phyloP scores from a whole-genome alignment of 2,797 vertebrate species.

The Microctenopoma lineatum region DNA sequence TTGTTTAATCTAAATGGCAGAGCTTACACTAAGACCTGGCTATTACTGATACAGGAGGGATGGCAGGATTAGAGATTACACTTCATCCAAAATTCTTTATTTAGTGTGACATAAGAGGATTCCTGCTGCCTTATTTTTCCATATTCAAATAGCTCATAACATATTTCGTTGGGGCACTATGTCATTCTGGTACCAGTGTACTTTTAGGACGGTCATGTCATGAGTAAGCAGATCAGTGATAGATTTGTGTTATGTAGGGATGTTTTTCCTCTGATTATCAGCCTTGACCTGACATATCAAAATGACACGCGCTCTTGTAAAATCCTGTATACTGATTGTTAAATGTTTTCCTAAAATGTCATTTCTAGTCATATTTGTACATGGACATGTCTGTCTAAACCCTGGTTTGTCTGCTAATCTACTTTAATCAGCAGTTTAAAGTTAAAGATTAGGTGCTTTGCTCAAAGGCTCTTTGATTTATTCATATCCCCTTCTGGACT shows the following conservation, averaged over 20 bases:
- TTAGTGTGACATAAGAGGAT: constrained; percentile 82
- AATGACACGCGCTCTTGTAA: constrained; percentile 18
- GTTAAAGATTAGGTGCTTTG: not conserved
- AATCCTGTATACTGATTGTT: too few species aligned
- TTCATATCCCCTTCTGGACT: not conserved
- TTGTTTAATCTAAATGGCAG: constrained; percentile 82
- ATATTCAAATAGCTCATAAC: constrained; percentile 58
- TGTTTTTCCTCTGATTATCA: constrained; percentile 46
- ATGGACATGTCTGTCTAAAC: not conserved
- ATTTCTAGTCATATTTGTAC: not conserved
- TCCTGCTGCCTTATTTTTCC: constrained; percentile 54
- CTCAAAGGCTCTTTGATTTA: constrained; percentile 2
- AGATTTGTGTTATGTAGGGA: constrained; percentile 53
- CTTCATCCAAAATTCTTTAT: constrained; percentile 83
- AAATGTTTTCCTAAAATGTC: not conserved
- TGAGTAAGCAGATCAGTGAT: constrained; percentile 66
- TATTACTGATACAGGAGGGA: constrained; percentile 75
- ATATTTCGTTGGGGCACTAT: constrained; percentile 42
- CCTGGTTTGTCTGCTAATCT: not conserved
- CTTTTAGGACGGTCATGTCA: constrained; percentile 24
- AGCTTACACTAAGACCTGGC: constrained; percentile 77
- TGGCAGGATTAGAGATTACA: constrained; percentile 80
- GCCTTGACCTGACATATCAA: constrained; percentile 45
- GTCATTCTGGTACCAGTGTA: constrained; percentile 13
- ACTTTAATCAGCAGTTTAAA: not conserved